Conservation (phyloP, 2,113 vertebrate genomes). For the Parotia lawesii region DNA sequence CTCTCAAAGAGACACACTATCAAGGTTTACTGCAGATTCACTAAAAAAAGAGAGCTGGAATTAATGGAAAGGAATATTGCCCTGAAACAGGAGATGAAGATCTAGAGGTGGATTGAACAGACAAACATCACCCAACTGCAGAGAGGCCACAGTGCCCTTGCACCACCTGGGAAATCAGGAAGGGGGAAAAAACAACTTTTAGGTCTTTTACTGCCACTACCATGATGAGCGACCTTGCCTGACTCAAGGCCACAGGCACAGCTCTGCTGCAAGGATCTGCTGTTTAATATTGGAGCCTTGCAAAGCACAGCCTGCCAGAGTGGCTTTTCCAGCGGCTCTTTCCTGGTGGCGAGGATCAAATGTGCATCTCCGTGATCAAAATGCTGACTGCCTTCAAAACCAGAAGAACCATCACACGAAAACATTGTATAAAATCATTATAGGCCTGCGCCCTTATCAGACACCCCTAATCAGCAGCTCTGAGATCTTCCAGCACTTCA, state of each 20-base stretch:
- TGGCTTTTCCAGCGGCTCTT: not conserved
- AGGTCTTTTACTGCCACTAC: not conserved
- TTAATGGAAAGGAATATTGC: not conserved
- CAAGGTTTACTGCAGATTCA: not conserved
- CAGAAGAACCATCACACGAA: not conserved
- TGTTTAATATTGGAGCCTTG: rapidly evolving
- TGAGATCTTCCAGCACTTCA: conserved; percentile 25
- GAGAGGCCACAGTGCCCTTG: not conserved
- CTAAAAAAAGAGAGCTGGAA: not conserved
- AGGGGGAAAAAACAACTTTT: not conserved
- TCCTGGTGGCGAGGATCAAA: not conserved
- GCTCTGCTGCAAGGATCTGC: not conserved
- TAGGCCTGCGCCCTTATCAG: not conserved
- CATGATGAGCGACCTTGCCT: not conserved
- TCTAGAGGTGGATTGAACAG: not conserved
- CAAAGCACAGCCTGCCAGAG: not conserved
- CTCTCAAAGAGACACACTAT: not conserved
- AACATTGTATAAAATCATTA: not conserved
- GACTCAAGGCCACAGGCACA: not conserved
- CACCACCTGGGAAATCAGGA: not conserved
- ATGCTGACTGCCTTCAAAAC: not conserved
- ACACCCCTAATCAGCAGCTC: not conserved
- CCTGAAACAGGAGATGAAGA: not conserved
- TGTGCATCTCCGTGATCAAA: rapidly evolving
- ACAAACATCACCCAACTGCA: not conserved